phyloP scores from a whole-genome alignment of 2,888 invertebrate genomes.

The Himalopsyche japonica region DNA sequence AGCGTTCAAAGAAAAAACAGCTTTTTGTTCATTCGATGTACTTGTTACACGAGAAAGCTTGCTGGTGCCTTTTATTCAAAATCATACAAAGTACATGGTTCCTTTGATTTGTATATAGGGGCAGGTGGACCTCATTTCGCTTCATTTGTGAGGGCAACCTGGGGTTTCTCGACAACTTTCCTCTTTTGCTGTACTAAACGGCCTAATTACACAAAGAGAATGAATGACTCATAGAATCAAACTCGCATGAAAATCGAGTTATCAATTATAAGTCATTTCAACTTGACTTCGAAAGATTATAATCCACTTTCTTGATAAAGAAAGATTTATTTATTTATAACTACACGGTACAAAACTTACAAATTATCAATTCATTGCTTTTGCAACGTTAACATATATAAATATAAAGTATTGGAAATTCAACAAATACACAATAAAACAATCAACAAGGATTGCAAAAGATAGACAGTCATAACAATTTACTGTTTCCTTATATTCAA shows the following conservation, averaged over 20 bases:
- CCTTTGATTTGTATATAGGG: constrained; percentile 29
- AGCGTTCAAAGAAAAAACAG: not conserved
- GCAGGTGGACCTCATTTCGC: constrained; percentile 39
- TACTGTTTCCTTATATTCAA: no score
- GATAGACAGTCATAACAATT: no score
- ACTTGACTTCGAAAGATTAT: no score
- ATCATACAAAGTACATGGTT: constrained; percentile 22
- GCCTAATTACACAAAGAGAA: not conserved
- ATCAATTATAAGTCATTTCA: not conserved
- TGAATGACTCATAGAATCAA: not conserved
- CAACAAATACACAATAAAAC: no score
- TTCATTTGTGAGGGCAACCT: constrained; percentile 38
- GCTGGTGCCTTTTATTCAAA: constrained; percentile 25
- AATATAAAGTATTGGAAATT: no score
- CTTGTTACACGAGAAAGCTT: constrained; percentile 35
- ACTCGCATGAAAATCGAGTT: not conserved
- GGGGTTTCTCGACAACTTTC: constrained; percentile 20
- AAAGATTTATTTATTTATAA: no score
- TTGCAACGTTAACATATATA: no score
- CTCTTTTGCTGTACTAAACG: not conserved
- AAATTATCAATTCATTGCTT: no score
- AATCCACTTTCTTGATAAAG: no score
- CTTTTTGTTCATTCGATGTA: constrained; percentile 23
- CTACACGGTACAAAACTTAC: no score
- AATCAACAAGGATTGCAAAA: no score